phyloP scores from a whole-genome alignment of 2,888 invertebrate genomes.

The Tenthredo mesomela region DNA sequence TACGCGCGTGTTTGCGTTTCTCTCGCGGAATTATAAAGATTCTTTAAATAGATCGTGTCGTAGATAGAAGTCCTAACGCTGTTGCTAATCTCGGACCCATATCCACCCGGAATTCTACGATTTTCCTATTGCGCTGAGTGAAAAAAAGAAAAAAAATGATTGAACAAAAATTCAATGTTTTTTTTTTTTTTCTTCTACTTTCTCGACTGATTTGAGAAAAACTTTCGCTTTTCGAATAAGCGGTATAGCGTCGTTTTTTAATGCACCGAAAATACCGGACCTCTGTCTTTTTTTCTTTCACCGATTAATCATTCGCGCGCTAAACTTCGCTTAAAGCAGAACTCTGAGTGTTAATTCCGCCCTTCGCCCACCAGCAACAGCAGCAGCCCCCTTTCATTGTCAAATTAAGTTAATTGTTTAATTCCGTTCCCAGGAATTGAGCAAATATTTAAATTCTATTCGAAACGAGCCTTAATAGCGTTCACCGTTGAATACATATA shows the following conservation, averaged over 20 bases:
- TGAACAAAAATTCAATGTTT: not conserved
- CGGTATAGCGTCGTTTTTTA: not conserved
- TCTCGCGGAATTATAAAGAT: constrained; percentile 18
- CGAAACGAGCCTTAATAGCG: constrained; percentile 10
- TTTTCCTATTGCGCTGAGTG: not conserved
- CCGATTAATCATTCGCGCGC: not conserved
- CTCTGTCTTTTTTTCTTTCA: not conserved
- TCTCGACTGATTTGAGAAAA: not conserved
- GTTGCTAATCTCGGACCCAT: constrained; percentile 1
- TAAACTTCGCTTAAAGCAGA: not conserved
- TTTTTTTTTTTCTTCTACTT: not conserved
- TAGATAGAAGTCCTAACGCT: constrained; percentile 1
- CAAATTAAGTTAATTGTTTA: constrained; percentile 36
- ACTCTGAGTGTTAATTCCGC: not conserved
- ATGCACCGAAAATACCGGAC: not conserved
- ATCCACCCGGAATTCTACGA: not conserved
- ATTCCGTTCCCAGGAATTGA: constrained; percentile 20
- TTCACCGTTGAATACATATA: constrained; percentile 2
- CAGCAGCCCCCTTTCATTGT: constrained; percentile 3
- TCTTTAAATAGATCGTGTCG: constrained; percentile 31
- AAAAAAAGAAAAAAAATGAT: not conserved
- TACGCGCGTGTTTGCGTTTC: not conserved
- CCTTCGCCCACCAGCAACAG: not conserved
- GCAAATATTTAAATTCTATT: constrained; percentile 30
- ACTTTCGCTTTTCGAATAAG: not conserved